phyloP scores from a whole-genome alignment of 23 tunicate species.

The Diplosoma virens region DNA sequence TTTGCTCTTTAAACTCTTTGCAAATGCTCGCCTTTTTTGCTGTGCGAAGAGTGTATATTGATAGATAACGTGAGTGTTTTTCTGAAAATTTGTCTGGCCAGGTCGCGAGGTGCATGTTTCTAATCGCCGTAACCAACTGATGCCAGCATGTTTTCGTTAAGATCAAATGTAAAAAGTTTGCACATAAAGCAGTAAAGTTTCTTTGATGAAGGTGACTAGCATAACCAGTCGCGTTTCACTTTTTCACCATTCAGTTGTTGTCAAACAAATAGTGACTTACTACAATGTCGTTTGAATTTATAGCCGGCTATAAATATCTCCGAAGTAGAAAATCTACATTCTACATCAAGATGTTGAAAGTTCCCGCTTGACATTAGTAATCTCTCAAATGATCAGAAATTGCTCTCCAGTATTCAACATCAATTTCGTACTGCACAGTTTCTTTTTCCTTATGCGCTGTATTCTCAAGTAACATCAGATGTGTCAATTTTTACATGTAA shows the following conservation, averaged over 20 bases:
- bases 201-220: background rate
- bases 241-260: background rate
- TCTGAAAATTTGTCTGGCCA: background rate
- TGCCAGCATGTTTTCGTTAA: background rate
- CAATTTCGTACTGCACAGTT: background rate
- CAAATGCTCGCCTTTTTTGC: conserved; percentile 23
- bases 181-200: background rate
- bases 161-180: background rate
- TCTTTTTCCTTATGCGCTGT: background rate
- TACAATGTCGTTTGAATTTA: background rate
- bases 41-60: background rate
- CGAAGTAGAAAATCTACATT: background rate
- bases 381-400: too few relatives aligned
- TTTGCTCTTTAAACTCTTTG: conserved; percentile 19
- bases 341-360: background rate
- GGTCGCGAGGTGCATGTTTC: conserved; percentile 1
- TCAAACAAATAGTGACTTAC: background rate
- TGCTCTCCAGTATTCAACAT: too few relatives aligned
- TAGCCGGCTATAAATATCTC: background rate
- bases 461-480: background rate
- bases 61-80: conserved; percentile 2
- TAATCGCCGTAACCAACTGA: background rate
- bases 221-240: background rate
- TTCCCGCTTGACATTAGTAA: too few relatives aligned
- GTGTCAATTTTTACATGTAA: background rate